Evolutionary conservation across 2,797 vertebrate genomes (phyloP).

Genomic region (Semaprochilodus insignis): DNA sequence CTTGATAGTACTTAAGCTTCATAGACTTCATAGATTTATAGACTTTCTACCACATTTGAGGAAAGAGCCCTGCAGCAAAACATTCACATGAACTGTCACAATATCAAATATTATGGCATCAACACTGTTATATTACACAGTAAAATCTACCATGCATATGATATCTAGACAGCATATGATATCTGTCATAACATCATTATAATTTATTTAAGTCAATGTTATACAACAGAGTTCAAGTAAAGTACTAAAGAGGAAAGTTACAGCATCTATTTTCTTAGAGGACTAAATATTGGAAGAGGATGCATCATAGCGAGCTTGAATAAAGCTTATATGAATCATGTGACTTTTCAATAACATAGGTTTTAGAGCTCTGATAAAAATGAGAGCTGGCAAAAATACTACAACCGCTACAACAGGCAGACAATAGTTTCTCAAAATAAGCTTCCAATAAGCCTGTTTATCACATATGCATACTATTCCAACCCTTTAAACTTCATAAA

Average conservation of each 20-base stretch:
- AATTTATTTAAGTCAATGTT: too few species aligned
- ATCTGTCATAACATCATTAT: too few species aligned
- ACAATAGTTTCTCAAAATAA: not conserved
- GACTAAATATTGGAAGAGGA: not conserved
- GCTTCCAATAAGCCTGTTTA: not conserved
- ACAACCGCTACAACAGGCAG: not conserved
- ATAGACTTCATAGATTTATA: not conserved
- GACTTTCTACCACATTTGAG: not conserved
- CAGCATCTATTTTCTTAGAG: not conserved
- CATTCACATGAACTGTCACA: too few species aligned
- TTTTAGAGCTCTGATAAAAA: not conserved
- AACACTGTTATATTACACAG: too few species aligned
- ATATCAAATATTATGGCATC: too few species aligned
- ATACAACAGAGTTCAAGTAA: too few species aligned
- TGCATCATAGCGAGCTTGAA: not conserved
- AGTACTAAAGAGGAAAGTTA: too few species aligned
- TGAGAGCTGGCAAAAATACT: not conserved
- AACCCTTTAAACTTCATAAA: slow-evolving; percentile 3
- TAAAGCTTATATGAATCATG: not conserved
- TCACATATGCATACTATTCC: not conserved
- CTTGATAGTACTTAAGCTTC: not conserved
- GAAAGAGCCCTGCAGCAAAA: too few species aligned
- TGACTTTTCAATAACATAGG: not conserved
- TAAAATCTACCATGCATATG: too few species aligned
- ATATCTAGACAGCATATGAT: too few species aligned